Base-by-base conservation (phyloP, 2,113 vertebrate genomes). In the Engystomops pustulosus region DNA sequence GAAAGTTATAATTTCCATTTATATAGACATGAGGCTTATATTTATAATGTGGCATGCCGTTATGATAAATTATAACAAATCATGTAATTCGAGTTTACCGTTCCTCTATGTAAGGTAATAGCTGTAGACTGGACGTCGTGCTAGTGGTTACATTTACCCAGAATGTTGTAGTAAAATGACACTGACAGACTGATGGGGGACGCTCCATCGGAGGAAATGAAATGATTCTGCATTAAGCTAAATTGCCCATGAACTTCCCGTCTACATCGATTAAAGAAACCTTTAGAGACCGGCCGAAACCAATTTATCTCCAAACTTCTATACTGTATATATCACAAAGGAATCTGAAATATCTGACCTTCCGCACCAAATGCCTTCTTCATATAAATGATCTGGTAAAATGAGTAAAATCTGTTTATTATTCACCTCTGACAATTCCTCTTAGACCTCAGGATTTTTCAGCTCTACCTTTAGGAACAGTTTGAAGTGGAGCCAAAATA, bases 241-340 rank as follows among this genome's bases (percentile, higher is more conserved):
- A 85, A 85, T 85, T 69, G 18, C 47, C 83, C 74, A 34, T 85
- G 75, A 85, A 78, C 34, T 68, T 79, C 65, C 45, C 62, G 17
- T 79, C 47, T 85, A 55, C 77, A 51, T 70, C 34, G 20, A 32
- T 60, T 30, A 17, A 44, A 32, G 81, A 47, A 81, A 83, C 25
- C 53, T 45, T 74, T 17, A 45, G 14, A 34, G 53, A 75, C 53
- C 41, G 41, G 15, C 20, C 7, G 55, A n/a, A 27, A 32, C 18
- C 36, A 49, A 65, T 74, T 25, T 55, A 72, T 75, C 27, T 49
- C 49, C 25, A 18, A 45, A 80, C 8, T 20, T 11, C 9, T 44
- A 58, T 10, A 79, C 4, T 60, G 25, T 38, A 45, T 62, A 23
- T 51, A 12, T 36, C 62, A 67, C 9, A 32, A 67, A 67, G 62